A percentile compares a stretch with the other conserved stretches of the same genome.
phyloP scores from a whole-genome alignment of 2,888 invertebrate species.

The Octonoba sinensis region DNA sequence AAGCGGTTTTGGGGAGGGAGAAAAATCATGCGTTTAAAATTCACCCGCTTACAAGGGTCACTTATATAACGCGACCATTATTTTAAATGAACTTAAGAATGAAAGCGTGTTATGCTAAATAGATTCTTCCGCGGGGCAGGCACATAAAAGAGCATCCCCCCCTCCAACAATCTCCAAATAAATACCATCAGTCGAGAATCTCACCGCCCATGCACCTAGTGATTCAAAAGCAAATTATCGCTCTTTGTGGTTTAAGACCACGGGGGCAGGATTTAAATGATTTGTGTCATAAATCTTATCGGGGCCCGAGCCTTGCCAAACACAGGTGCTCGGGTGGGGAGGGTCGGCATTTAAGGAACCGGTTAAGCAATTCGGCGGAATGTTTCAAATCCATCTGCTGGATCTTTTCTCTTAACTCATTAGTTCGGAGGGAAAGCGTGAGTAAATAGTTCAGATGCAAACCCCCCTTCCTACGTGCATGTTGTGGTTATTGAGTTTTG shows the following conservation, averaged over 20 bases:
- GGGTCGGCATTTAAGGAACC: slow-evolving; percentile 32
- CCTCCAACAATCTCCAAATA: too few species aligned
- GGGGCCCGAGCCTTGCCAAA: slow-evolving; percentile 40
- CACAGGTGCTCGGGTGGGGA: slow-evolving; percentile 37
- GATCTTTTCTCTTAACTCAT: slow-evolving; percentile 56
- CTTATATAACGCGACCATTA: too few species aligned
- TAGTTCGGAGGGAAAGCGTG: slow-evolving; percentile 39
- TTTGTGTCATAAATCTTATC: slow-evolving; percentile 61
- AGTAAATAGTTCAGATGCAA: slow-evolving; percentile 21
- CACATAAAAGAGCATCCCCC: too few species aligned
- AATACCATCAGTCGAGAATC: too few species aligned
- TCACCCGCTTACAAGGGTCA: too few species aligned
- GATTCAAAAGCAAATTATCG: slow-evolving; percentile 52
- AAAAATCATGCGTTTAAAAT: too few species aligned
- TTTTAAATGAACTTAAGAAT: too few species aligned
- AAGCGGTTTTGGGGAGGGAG: too few species aligned
- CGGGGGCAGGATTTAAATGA: slow-evolving; percentile 53
- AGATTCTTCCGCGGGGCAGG: too few species aligned
- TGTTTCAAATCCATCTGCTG: slow-evolving; percentile 56
- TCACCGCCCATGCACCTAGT: slow-evolving; percentile 15
- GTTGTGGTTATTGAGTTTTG: slow-evolving; percentile 1
- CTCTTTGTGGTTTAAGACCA: slow-evolving; percentile 42
- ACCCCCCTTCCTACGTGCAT: background rate
- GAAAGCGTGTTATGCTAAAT: too few species aligned
- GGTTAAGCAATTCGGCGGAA: slow-evolving; percentile 35